Conservation (phyloP, 2,113 vertebrate genomes). For the Elaphurus davidianus region DNA sequence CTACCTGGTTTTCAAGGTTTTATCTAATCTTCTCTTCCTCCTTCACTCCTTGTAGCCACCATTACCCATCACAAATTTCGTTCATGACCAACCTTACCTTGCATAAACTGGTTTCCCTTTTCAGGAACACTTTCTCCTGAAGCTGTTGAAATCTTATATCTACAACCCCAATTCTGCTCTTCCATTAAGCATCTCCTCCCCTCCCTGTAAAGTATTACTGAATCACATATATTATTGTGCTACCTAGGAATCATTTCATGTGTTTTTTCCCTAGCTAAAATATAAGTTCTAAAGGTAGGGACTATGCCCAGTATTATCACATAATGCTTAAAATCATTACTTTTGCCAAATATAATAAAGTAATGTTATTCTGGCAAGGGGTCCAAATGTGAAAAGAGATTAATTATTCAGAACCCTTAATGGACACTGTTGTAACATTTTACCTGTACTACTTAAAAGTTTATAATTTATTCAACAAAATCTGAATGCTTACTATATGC, state of each 20-base stretch:
- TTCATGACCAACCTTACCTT: background rate
- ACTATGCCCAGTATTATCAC: background rate
- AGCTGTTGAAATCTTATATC: background rate
- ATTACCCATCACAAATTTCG: background rate
- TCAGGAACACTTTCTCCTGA: background rate
- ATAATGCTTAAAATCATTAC: background rate
- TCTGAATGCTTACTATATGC: background rate
- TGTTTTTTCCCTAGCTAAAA: background rate
- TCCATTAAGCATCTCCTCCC: background rate
- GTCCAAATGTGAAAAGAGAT: background rate
- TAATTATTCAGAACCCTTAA: slow-evolving; percentile 29
- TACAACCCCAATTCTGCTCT: background rate
- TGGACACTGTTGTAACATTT: background rate
- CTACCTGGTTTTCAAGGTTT: background rate
- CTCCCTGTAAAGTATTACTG: background rate
- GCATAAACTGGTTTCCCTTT: background rate
- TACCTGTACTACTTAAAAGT: slow-evolving; percentile 2
- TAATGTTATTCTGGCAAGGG: background rate
- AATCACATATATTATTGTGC: background rate
- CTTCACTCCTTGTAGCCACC: background rate
- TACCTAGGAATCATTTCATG: background rate
- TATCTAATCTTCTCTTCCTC: background rate
- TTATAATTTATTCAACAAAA: slow-evolving; percentile 8
- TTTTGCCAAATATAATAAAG: background rate
- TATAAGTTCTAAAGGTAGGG: background rate